phyloP scores from a whole-genome alignment of 2,797 vertebrate species.

The Picus viridis region DNA sequence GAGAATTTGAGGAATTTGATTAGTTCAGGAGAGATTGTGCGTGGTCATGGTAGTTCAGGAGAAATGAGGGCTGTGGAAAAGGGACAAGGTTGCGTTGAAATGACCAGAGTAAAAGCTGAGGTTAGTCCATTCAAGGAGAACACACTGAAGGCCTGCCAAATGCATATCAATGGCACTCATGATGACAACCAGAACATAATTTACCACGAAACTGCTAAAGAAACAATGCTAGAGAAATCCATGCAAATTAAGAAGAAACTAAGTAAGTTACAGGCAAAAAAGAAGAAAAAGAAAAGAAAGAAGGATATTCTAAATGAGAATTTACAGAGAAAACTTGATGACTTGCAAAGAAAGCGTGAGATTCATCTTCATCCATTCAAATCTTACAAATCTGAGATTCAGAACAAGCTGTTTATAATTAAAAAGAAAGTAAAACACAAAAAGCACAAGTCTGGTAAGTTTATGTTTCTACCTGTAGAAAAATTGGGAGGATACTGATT shows the following conservation, averaged over 20 bases:
- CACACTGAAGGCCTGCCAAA: constrained; percentile 76
- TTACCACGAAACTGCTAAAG: constrained; percentile 70
- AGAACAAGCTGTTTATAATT: constrained; percentile 80
- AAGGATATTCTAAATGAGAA: constrained; percentile 82
- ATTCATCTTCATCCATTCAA: constrained; percentile 79
- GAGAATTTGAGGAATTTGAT: constrained; percentile 76
- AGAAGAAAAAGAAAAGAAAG: constrained; percentile 92
- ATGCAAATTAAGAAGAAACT: constrained; percentile 74
- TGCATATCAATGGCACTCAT: constrained; percentile 76
- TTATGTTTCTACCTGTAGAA: neutral
- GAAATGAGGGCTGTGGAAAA: constrained; percentile 77
- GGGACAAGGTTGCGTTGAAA: constrained; percentile 69
- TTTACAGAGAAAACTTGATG: constrained; percentile 79
- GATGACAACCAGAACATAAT: constrained; percentile 71
- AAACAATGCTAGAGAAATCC: constrained; percentile 71
- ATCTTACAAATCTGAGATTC: constrained; percentile 81
- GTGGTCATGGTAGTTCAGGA: constrained; percentile 68
- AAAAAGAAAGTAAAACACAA: constrained; percentile 91
- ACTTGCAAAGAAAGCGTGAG: constrained; percentile 78
- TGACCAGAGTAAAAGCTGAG: constrained; percentile 68
- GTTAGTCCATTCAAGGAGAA: constrained; percentile 71
- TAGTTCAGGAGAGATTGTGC: constrained; percentile 73
- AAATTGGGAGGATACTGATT: neutral
- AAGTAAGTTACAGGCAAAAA: constrained; percentile 82
- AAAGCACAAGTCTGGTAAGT: constrained; percentile 90